Evolutionary conservation across 2,113 vertebrate genomes (phyloP), one percentile per base, ranked within the genome.

Genomic region (Orthochromis indermauri): DNA sequence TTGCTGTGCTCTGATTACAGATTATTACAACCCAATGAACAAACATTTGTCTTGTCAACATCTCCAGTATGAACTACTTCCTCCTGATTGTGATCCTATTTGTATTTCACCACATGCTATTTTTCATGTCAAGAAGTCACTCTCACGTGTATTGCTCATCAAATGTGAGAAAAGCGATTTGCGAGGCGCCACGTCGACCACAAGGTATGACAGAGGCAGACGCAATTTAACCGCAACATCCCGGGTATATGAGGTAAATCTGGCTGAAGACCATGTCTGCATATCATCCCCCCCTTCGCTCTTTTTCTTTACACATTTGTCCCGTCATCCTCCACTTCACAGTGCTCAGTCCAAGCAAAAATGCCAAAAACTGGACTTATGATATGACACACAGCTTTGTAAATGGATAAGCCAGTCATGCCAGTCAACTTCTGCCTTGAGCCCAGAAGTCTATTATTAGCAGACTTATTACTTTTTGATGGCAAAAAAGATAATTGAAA

Each of bases 41-140:
- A 95, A 95, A 96, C 94, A 95, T 95, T 95, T 95, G 92, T 95
- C 94, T 92, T 94, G 93, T 95, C 95, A 95, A 95, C 93, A 92
- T 93, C 94, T 89, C 90, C 85, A 89, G 85, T 78, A 82, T 89
- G 84, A 94, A 90, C 90, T 89, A 86, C 90, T 92, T 95, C 86
- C 92, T 91, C 73, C 28, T 87, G 90, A 93, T 88, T 91, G 90
- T 88, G 85, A 89, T 91, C 91, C 89, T 85, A 82, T 95, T 93
- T 91, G 88, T 92, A 92, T 92, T 90, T 87, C 71, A 68, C 81
- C 57, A 31, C 68, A 42, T 83, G 83, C 55, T 49, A 92, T 94
- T 94, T 93, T 88, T 94, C 88, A 92, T 90, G 90, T 91, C 90
- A 88, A 84, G 90, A 88, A 91, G 90, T 91, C 89, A 51, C 63